Evolutionary conservation across 2,797 vertebrate species (phyloP).

Genomic region (Pagetopsis macropterus): DNA sequence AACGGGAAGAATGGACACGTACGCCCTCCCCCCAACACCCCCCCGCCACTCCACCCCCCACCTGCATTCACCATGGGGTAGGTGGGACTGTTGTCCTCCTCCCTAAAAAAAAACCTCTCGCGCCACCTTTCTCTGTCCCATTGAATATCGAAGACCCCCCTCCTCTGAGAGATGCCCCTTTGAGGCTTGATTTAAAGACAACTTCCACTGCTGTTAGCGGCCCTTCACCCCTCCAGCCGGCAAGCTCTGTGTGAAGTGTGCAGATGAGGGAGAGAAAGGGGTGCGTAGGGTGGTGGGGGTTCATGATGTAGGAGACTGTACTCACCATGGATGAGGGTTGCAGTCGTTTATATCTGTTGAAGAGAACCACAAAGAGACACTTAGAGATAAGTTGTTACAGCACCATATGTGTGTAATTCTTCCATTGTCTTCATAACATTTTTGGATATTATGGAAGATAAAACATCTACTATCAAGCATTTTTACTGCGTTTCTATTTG

Average conservation of each 20-base stretch:
- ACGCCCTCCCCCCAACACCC: conserved; percentile 5
- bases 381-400: not conserved
- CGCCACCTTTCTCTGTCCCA: conserved; percentile 60
- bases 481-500: no score
- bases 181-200: conserved; percentile 79
- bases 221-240: conserved; percentile 55
- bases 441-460: not conserved
- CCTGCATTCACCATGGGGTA: conserved; percentile 70
- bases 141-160: conserved; percentile 50
- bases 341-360: conserved; percentile 94
- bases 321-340: conserved; percentile 97
- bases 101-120: conserved; percentile 17
- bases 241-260: conserved; percentile 54
- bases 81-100: conserved; percentile 49
- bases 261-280: conserved; percentile 20
- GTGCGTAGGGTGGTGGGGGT: no score
- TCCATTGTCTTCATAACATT: not conserved
- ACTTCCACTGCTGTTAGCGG: conserved; percentile 69
- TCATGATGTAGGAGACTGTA: conserved; percentile 43
- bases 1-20: conserved; percentile 75
- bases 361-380: conserved; percentile 15
- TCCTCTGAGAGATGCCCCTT: conserved; percentile 66
- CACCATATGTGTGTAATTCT: not conserved
- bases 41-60: conserved; percentile 47
- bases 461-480: not conserved